phyloP scores from a whole-genome alignment of 2,888 invertebrate species.

The Cerastis rubricosa region DNA sequence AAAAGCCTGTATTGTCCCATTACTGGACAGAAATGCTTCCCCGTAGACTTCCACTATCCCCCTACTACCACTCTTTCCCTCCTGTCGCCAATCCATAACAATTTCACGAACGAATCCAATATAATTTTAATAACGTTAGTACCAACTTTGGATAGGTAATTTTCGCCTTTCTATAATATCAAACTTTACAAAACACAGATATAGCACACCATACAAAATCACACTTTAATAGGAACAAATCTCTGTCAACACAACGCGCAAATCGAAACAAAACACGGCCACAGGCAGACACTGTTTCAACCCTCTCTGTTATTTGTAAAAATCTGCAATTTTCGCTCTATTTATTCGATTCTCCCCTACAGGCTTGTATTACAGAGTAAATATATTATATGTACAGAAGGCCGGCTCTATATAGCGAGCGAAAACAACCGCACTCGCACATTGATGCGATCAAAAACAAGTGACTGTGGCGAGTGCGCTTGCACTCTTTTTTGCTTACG shows the following conservation, averaged over 20 bases:
- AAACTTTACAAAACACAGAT: neutral
- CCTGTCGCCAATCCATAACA: neutral
- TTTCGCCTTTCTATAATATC: neutral
- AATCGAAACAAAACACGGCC: slow-evolving; percentile 13
- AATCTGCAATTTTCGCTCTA: slow-evolving; percentile 11
- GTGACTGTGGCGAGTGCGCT: neutral
- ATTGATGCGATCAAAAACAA: neutral
- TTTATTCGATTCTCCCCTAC: slow-evolving; percentile 19
- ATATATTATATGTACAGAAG: neutral
- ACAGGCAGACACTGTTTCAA: neutral
- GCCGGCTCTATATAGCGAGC: rapidly evolving
- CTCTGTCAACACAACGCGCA: neutral
- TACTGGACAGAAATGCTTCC: neutral
- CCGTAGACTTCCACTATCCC: no score
- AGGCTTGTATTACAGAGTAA: neutral
- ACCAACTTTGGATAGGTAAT: neutral
- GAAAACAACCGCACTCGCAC: neutral
- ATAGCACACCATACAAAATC: neutral
- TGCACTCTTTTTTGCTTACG: neutral
- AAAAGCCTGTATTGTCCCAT: neutral
- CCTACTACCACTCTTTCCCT: no score
- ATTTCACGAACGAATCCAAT: neutral
- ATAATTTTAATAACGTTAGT: neutral
- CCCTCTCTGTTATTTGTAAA: slow-evolving; percentile 10
- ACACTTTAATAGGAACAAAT: neutral